Percentiles rank a stretch among this genome's conserved stretches.
These are phyloP conservation scores for Crossocerus cetratus DNA, from an alignment of 2,888 invertebrate species.

Conservation along the genomic window DNA sequence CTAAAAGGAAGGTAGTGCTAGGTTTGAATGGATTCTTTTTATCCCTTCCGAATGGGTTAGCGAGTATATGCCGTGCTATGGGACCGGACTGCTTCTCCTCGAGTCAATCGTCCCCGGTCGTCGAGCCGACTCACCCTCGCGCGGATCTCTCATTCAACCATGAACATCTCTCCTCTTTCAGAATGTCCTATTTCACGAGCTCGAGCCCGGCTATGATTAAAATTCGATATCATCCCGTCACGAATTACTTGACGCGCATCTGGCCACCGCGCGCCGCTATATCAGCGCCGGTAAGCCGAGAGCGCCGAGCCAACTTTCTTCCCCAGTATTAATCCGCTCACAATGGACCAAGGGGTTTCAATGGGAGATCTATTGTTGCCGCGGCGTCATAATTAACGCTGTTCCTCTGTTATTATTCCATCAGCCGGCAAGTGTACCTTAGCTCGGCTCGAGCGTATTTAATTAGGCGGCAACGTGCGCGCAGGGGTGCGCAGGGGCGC, in stretches of 20 bases:
- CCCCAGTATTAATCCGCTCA: not conserved
- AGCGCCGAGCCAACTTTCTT: not conserved
- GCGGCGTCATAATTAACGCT: not conserved
- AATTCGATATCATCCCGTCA: too few relatives aligned
- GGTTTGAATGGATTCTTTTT: conserved; percentile 42
- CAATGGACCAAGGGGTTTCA: not conserved
- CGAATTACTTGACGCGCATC: too few relatives aligned
- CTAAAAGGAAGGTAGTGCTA: conserved; percentile 30
- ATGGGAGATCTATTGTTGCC: not conserved
- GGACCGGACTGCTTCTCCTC: too few relatives aligned
- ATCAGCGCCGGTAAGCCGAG: too few relatives aligned
- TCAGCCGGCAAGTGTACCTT: conserved; percentile 1
- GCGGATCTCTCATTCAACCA: too few relatives aligned
- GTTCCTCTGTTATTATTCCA: conserved; percentile 1
- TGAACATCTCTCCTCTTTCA: too few relatives aligned
- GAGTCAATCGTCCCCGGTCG: too few relatives aligned
- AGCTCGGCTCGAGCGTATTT: not conserved
- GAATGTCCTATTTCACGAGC: too few relatives aligned
- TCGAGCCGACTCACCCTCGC: too few relatives aligned
- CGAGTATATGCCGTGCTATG: not conserved
- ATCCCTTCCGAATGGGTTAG: conserved; percentile 35
- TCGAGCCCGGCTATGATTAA: too few relatives aligned
- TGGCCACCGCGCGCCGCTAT: too few relatives aligned
- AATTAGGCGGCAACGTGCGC: not conserved
- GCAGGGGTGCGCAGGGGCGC: too few relatives aligned